A percentile compares a stretch with the other conserved stretches of the same genome.
Evolutionary conservation across 1,140 invertebrate genomes (phyloP).

Genomic region (Stegodyphus dumicola): DNA sequence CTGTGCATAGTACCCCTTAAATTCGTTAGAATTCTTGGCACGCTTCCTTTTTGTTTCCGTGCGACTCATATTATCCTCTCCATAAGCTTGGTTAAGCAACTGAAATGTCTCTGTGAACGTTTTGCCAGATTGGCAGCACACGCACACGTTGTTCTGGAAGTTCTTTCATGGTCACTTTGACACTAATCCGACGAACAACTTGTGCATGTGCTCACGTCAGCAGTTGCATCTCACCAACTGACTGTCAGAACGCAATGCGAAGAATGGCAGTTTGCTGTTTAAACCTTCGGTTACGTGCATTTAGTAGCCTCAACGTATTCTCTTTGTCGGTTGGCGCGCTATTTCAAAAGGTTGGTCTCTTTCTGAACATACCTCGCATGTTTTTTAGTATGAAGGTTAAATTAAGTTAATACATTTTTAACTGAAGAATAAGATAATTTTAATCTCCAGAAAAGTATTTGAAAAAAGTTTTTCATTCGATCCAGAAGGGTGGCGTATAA

Average conservation of each 20-base stretch:
- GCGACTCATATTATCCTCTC: background rate
- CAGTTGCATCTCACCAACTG: background rate
- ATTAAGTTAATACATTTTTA: too few relatives aligned
- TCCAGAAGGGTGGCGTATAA: too few relatives aligned
- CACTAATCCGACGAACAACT: background rate
- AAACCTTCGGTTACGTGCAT: background rate
- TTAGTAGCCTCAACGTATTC: background rate
- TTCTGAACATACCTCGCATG: too few relatives aligned
- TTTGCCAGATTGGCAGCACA: background rate
- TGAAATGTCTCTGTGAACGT: background rate
- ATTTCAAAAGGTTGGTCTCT: too few relatives aligned
- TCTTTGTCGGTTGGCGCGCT: background rate
- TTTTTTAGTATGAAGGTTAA: too few relatives aligned
- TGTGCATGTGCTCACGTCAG: background rate
- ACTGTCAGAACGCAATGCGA: background rate
- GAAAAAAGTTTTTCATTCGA: too few relatives aligned
- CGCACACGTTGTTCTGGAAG: background rate
- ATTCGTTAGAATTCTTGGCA: background rate
- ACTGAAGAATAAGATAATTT: too few relatives aligned
- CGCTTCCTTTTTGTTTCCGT: background rate
- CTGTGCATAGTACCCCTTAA: background rate
- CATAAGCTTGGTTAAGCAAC: background rate
- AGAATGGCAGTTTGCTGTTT: background rate
- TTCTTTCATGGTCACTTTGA: background rate
- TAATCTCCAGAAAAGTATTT: too few relatives aligned